Conservation (phyloP, 2,797 vertebrate species). For the Cetoscarus ocellatus region DNA sequence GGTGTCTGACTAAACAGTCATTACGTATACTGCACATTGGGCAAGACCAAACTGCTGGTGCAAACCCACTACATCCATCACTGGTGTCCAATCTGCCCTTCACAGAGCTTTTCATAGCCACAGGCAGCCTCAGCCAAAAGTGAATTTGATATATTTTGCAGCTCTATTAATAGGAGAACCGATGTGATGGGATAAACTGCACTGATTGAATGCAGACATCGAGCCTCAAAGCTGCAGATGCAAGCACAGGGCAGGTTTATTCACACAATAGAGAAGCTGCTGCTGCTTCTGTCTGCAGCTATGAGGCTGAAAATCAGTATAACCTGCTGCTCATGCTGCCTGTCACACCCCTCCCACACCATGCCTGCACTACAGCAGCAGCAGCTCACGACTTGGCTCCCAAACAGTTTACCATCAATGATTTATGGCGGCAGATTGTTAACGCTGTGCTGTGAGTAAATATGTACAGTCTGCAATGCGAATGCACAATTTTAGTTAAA, state of each 20-base stretch:
- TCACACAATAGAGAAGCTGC: conserved; percentile 41
- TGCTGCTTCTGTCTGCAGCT: conserved; percentile 36
- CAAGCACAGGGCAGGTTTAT: conserved; percentile 30
- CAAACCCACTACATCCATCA: conserved; percentile 47
- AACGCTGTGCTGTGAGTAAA: neutral
- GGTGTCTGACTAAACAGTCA: neutral
- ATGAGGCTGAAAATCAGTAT: conserved; percentile 28
- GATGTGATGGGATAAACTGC: conserved; percentile 35
- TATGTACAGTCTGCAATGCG: neutral
- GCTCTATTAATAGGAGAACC: conserved; percentile 61
- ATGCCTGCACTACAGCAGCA: conserved; percentile 47
- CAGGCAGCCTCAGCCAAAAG: conserved; percentile 49
- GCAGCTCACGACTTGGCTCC: conserved; percentile 60
- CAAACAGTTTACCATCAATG: conserved; percentile 10
- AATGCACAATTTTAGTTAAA: neutral
- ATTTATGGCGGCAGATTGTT: conserved; percentile 32
- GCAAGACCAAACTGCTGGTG: conserved; percentile 22
- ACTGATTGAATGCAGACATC: conserved; percentile 6
- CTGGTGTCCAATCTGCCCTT: conserved; percentile 34
- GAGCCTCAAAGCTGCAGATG: neutral
- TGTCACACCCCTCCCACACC: conserved; percentile 77
- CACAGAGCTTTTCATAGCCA: conserved; percentile 55
- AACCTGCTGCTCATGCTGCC: conserved; percentile 65
- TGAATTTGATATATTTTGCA: conserved; percentile 56
- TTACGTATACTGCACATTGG: conserved; percentile 19